Base-by-base conservation (phyloP, 37 sponge, comb jelly and placozoan species). In the Crambe crambe region DNA sequence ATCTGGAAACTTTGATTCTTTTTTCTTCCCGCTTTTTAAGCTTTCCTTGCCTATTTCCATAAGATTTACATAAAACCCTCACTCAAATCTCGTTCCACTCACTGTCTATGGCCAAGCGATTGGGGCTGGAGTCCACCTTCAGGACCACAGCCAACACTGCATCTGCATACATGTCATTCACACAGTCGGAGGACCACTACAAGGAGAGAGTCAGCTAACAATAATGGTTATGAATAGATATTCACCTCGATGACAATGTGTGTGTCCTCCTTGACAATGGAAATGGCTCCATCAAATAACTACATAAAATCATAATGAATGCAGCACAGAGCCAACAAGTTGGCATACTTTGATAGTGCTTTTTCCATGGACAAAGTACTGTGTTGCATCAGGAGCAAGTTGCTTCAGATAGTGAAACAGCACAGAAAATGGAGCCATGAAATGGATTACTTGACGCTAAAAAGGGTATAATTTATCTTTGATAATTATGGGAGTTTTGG, bases 141-240 rank as follows among this genome's bases (percentile, higher is more conserved):
- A 96, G 29, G 34, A 96, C 78, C 31, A 93, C 81, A 18, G 94
- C 86, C 58, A 96, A 83, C 40, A 98, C 96, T 57, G 99, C 96
- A 83, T 98, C 99, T 34, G 99, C 99, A 80, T 87, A 98, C 94
- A 98, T 94, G 74, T 98, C 99, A 72, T 91, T 87, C 40, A 86
- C 80, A 78, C 84, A 60, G 70, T 88, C 93, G 26, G 90, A 92
- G 8, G 71, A 65, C 99, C 99, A 98, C 93, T 98, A 41, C 1
- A 42, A 38, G 31, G 36, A 41, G 12, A 63, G 9, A 47, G 31
- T 47, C 6, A 40, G n/a, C 51, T 61, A 17, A 37, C 27, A 62
- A 32, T 20, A 43, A 40, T 43, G 34, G 8, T 22, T 3, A 6
- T 37, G 32, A 54, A 29, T 18, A 3, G n/a, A n/a, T 12, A 38